A percentile compares a stretch with the other conserved stretches of the same genome.
Evolutionary conservation across 2,797 vertebrate genomes (phyloP).

Genomic region (Amniataba percoides): DNA sequence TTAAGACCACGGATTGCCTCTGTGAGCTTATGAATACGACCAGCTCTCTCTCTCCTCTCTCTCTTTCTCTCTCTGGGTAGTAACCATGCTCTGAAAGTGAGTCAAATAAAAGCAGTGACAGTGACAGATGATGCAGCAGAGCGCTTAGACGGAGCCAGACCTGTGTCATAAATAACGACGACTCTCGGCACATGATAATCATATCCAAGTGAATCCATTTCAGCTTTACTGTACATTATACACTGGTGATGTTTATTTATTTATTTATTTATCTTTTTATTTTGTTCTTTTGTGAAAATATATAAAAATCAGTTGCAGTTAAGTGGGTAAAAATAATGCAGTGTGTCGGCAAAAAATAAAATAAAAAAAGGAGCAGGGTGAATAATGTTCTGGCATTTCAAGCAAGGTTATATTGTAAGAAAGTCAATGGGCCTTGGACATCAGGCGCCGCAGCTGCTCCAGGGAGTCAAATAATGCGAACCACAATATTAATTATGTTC

Average conservation of each 20-base stretch:
- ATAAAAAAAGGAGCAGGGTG: constrained; percentile 60
- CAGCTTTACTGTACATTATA: constrained; percentile 58
- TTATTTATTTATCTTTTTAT: too few species aligned
- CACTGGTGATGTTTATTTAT: constrained; percentile 47
- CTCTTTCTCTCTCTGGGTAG: constrained; percentile 27
- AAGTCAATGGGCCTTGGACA: constrained; percentile 66
- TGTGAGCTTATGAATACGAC: constrained; percentile 55
- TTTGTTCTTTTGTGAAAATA: constrained; percentile 59
- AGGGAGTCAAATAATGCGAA: constrained; percentile 62
- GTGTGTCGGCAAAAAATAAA: constrained; percentile 59
- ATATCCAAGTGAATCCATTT: constrained; percentile 74
- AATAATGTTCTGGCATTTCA: constrained; percentile 78
- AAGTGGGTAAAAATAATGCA: constrained; percentile 74
- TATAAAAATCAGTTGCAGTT: constrained; percentile 70
- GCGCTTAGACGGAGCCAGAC: constrained; percentile 54
- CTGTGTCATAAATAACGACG: constrained; percentile 74
- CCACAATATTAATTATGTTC: constrained; percentile 54
- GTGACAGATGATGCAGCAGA: constrained; percentile 63
- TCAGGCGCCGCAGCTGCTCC: constrained; percentile 51
- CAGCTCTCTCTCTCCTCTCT: constrained; percentile 9
- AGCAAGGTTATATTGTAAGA: constrained; percentile 70
- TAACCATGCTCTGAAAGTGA: constrained; percentile 60
- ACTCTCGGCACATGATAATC: constrained; percentile 67
- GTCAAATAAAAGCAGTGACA: constrained; percentile 74
- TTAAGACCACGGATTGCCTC: constrained; percentile 56